Percentiles rank a stretch among this genome's conserved stretches.
phyloP scores from a whole-genome alignment of 2,888 invertebrate species.

The Anoncus sp. region DNA sequence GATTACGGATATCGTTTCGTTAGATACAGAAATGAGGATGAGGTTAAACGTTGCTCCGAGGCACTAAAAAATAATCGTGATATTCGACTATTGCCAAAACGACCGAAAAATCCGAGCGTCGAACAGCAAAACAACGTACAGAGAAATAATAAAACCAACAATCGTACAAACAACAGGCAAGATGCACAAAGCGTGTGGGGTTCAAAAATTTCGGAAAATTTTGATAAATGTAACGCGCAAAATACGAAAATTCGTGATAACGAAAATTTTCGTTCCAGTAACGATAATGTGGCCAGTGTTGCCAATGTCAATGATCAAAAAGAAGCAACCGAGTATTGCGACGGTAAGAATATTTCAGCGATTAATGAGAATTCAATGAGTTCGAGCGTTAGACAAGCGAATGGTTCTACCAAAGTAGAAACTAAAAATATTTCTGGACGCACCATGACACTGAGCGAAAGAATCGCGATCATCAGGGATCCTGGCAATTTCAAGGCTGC shows the following conservation, averaged over 20 bases:
- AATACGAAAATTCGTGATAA: not conserved
- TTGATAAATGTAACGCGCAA: not conserved
- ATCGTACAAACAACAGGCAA: not conserved
- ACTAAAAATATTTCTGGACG: no score
- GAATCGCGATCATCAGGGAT: no score
- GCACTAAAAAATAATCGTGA: slow-evolving; percentile 37
- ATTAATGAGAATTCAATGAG: no score
- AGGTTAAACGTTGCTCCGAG: slow-evolving; percentile 55
- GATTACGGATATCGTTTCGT: slow-evolving; percentile 71
- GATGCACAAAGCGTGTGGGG: not conserved
- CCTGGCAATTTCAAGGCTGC: no score
- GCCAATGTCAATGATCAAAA: not conserved
- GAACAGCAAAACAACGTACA: not conserved
- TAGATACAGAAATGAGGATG: slow-evolving; percentile 59
- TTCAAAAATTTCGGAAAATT: slow-evolving; percentile 1
- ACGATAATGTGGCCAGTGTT: not conserved
- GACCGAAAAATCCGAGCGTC: slow-evolving; percentile 42
- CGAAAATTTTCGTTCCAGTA: not conserved
- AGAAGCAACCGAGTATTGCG: no score
- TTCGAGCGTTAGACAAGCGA: no score
- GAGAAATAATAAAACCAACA: not conserved
- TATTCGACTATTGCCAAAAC: slow-evolving; percentile 56
- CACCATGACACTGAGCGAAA: no score
- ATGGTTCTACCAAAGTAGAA: no score
- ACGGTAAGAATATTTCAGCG: no score